phyloP scores from a whole-genome alignment of 2,797 vertebrate genomes.

The Sebastes cheni region DNA sequence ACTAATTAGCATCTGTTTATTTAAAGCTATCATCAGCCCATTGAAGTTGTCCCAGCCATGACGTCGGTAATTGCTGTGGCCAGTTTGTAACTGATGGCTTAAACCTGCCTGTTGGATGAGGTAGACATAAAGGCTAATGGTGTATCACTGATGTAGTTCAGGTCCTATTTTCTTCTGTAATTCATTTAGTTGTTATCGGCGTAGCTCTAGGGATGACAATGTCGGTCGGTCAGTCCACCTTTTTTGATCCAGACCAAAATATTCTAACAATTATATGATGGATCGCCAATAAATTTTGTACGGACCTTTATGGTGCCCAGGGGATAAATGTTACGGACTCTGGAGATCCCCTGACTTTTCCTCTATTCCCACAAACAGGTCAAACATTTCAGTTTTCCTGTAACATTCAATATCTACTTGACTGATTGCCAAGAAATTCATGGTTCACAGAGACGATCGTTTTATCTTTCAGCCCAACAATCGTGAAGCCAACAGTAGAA shows the following conservation, averaged over 20 bases:
- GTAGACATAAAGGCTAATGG: not conserved
- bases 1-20: constrained; percentile 12
- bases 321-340: not conserved
- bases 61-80: not conserved
- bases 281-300: not conserved
- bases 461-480: not conserved
- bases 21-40: not conserved
- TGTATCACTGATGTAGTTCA: not conserved
- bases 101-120: not conserved
- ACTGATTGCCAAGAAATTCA: not conserved
- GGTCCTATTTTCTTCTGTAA: not conserved
- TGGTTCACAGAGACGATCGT: not conserved
- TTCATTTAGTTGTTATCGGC: not conserved
- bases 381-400: not conserved
- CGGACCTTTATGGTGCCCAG: not conserved
- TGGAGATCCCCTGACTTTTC: not conserved
- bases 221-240: not conserved
- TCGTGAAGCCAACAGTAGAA: no score
- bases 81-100: not conserved
- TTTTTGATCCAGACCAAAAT: not conserved
- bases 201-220: no score
- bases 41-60: not conserved
- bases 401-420: not conserved
- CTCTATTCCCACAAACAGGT: not conserved
- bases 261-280: not conserved